These are phyloP conservation scores for Sebastes variabilis DNA, from an alignment of 2,797 vertebrate genomes.

Conservation along the genomic window DNA sequence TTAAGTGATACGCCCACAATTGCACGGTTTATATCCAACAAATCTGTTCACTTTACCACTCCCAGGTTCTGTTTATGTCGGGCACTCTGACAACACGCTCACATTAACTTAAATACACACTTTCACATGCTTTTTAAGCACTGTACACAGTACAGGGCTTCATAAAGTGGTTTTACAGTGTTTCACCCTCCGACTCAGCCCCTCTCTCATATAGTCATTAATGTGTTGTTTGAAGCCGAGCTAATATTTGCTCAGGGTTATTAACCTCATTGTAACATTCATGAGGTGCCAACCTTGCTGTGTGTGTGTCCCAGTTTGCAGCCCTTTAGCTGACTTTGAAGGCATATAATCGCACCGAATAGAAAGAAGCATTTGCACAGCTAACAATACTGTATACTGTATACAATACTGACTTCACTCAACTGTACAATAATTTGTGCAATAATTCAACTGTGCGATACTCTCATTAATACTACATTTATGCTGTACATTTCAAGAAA, in stretches of 20 bases:
- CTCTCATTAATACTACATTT: too few species aligned
- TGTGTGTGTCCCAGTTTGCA: conserved; percentile 22
- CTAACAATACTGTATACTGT: background rate
- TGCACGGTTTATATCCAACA: conserved; percentile 6
- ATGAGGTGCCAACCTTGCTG: conserved; percentile 44
- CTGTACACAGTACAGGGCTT: background rate
- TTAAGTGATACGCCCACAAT: conserved; percentile 43
- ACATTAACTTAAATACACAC: background rate
- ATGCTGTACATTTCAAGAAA: too few species aligned
- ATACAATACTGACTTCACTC: too few species aligned
- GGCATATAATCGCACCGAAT: background rate
- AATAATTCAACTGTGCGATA: too few species aligned
- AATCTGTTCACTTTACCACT: conserved; percentile 28
- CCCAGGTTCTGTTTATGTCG: background rate
- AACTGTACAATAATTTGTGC: too few species aligned
- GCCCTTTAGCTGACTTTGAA: conserved; percentile 30
- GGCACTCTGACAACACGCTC: background rate
- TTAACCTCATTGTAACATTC: conserved; percentile 63
- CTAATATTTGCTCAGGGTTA: conserved; percentile 62
- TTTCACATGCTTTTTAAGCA: background rate
- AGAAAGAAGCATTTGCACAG: background rate
- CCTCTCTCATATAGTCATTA: conserved; percentile 41
- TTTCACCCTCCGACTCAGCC: background rate
- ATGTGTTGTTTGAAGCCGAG: conserved; percentile 58
- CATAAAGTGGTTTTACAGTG: background rate